Base-by-base conservation (phyloP, 2,797 vertebrate genomes). In the Phoeniculus purpureus region DNA sequence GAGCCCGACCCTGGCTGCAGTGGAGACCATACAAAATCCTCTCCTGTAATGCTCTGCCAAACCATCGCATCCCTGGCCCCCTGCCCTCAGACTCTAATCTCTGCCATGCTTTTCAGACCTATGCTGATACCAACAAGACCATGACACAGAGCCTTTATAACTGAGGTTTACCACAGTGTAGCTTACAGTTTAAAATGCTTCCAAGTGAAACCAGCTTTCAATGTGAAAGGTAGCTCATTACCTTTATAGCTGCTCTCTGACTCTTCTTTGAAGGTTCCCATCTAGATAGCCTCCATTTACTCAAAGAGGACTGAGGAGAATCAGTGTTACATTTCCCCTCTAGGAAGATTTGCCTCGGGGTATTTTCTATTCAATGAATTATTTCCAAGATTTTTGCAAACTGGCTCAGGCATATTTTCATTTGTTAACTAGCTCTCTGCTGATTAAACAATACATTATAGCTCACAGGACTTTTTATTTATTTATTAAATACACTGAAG, bases 401-500 rank as follows among this genome's bases (percentile, higher is more conserved):
- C 67, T 32, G 56, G 52, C 51, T 89, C 67, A 78, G 56, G 45
- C 65, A 20, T 26, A 0, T 80, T 92, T 92, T 64, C 62, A 43
- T 72, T 74, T 94, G 75, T 73, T 79, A 70, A 62, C 32, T 70
- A 76, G 16, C 58, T 83, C 70, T 70, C 32, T 83, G 92, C 43
- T 92, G 88, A 77, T 80, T 31, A 87, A 89, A 92, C 70, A 72
- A 26, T 29, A 58, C 13, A 5, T n/a, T 45, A 20, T 59, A 34
- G 26, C 55, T 90, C 87, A 73, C 7, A 10, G 62, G 54, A 29
- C 7, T 48, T 93, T 81, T 47, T 73, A 61, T 74, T 81, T 91
- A 48, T 95, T 92, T 93, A 74, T 72, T 6, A 90, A 92, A 85
- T 65, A 54, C 66, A 89, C 64, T 54, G 51, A 76, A 89, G 74